These are phyloP conservation scores for Lagria hirta DNA, from an alignment of 2,888 invertebrate species.

Conservation along the genomic window DNA sequence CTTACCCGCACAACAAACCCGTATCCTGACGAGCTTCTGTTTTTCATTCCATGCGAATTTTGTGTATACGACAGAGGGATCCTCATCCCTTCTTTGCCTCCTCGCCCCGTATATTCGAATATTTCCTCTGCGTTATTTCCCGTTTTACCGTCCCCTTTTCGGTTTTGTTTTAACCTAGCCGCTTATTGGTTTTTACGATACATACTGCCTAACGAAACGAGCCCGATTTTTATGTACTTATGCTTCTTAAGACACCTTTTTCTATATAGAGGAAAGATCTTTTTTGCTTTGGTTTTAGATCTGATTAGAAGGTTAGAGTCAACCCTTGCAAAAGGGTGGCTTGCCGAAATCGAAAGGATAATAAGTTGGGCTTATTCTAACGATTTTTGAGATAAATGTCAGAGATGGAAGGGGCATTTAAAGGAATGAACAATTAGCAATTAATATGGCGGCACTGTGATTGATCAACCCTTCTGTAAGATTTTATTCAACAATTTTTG, in stretches of 20 bases:
- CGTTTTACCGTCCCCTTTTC: constrained; percentile 30
- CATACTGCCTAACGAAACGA: constrained; percentile 35
- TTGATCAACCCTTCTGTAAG: too few relatives aligned
- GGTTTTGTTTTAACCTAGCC: constrained; percentile 44
- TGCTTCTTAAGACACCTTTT: too few relatives aligned
- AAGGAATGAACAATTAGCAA: constrained; percentile 12
- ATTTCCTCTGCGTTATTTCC: constrained; percentile 33
- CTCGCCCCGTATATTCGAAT: constrained; percentile 30
- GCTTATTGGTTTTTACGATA: constrained; percentile 45
- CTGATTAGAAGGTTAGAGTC: constrained; percentile 19
- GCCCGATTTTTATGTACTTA: constrained; percentile 41
- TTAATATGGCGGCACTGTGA: constrained; percentile 3
- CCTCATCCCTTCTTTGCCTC: constrained; percentile 16
- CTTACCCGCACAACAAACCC: constrained; percentile 33
- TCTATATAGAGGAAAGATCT: constrained; percentile 17
- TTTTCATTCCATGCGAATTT: constrained; percentile 30
- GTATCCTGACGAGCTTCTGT: constrained; percentile 30
- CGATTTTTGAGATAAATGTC: constrained; percentile 12
- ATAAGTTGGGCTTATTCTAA: constrained; percentile 17
- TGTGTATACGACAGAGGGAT: constrained; percentile 13
- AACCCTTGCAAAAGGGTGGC: constrained; percentile 18
- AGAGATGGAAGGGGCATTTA: constrained; percentile 1
- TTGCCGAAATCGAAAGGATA: constrained; percentile 17
- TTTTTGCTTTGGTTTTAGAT: constrained; percentile 11
- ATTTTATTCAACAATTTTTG: too few relatives aligned